phyloP scores from a whole-genome alignment of 2,888 invertebrate genomes.

The Therioaphis trifolii region DNA sequence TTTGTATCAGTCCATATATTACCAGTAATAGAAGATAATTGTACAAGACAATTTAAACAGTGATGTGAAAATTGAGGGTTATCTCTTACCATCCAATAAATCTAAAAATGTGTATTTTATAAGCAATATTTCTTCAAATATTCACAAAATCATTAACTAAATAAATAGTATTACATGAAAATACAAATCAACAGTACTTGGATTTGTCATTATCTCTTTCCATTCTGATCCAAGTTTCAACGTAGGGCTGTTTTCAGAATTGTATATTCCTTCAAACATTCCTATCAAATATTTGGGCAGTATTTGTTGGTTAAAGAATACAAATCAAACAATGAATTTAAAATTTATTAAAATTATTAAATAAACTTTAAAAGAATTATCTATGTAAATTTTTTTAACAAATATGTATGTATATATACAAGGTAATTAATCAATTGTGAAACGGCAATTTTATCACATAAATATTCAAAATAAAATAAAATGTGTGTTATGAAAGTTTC shows the following conservation, averaged over 20 bases:
- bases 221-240: slow-evolving; percentile 76
- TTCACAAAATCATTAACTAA: background rate
- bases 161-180: slow-evolving; percentile 73
- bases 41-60: slow-evolving; percentile 84
- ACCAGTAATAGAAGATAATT: slow-evolving; percentile 79
- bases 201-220: slow-evolving; percentile 82
- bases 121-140: slow-evolving; percentile 2
- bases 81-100: slow-evolving; percentile 84
- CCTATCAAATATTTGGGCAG: slow-evolving; percentile 79
- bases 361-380: slow-evolving; percentile 32
- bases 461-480: too few species aligned
- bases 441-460: too few species aligned
- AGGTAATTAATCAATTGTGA: too few species aligned
- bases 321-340: background rate
- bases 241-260: slow-evolving; percentile 74
- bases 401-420: too few species aligned
- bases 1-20: slow-evolving; percentile 71
- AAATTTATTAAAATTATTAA: background rate
- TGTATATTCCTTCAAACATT: slow-evolving; percentile 78
- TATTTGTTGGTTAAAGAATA: slow-evolving; percentile 67
- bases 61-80: slow-evolving; percentile 81
- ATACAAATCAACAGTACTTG: slow-evolving; percentile 80
- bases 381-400: too few species aligned
- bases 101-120: slow-evolving; percentile 67
- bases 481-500: too few species aligned